Evolutionary conservation across 2,888 invertebrate species (phyloP), one percentile per base, ranked within the genome.

Genomic region (Noctua pronuba): DNA sequence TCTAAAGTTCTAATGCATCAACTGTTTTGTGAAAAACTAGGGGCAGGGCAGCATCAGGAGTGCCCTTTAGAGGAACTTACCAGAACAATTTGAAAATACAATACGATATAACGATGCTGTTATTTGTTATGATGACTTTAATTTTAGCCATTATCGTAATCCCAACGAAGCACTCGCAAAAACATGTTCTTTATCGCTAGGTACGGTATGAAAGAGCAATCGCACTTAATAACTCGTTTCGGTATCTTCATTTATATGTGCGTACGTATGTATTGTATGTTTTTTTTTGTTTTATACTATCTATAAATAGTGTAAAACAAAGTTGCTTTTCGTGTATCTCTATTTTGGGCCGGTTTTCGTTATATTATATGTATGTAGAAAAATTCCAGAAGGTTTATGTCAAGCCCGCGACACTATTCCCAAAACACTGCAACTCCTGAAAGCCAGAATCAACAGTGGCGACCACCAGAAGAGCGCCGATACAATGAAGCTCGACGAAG

Each of bases 71-170:
- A 11, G 7, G 21, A 28, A 60, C 38, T 1, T 74, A 38, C 46
- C 2, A 46, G 74, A 60, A 74, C 28, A 62, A 62, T 49, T 41
- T 49, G 60, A 46, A 11, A 3, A 46, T 16, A n/a, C 3, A 75
- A 18, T 13, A 41, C 31, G 49, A 44, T 49, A 62, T 44, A 62
- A 75, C 24, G 35, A 76, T 44, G 21, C 35, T 41, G 3, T 8
- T 18, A 11, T 75, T 52, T 49, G 10, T 21, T 35, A 35, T 35
- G 18, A 49, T 28, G 38, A 64, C 64, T 35, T 65, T 24, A 35
- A 73, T 28, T 58, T 60, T 38, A 73, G 28, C n/a, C n/a, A 55
- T 21, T 66, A 77, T 38, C 28, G n/a, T 77, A 66, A 77, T 67
- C 49, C 46, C 31, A n/a, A 58, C 11, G 31, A 49, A 11, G 5